Percentiles rank a stretch among this genome's conserved stretches.
phyloP scores from a whole-genome alignment of 2,797 vertebrate species.

The Mormyrops boulengeri region DNA sequence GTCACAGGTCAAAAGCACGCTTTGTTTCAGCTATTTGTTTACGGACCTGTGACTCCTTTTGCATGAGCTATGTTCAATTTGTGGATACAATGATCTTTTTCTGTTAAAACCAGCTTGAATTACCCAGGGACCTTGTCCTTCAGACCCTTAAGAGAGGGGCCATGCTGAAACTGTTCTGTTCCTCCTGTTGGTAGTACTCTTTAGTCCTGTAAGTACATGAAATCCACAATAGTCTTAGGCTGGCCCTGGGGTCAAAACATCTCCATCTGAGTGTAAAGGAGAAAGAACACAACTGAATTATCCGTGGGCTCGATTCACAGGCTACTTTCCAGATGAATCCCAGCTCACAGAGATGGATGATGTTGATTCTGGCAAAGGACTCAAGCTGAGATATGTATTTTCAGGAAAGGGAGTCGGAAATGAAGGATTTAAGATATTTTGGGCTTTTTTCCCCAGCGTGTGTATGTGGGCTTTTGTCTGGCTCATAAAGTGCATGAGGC shows the following conservation, averaged over 20 bases:
- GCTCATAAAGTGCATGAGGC: background rate
- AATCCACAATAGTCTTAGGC: background rate
- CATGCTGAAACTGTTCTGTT: background rate
- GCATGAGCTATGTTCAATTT: background rate
- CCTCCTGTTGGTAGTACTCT: background rate
- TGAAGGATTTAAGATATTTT: slow-evolving; percentile 37
- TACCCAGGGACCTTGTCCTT: background rate
- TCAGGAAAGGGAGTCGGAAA: slow-evolving; percentile 46
- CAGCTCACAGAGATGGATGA: slow-evolving; percentile 30
- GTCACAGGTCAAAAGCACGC: background rate
- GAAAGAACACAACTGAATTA: slow-evolving; percentile 18
- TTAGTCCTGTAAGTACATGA: background rate
- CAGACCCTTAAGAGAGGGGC: background rate
- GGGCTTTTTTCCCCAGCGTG: slow-evolving; percentile 28
- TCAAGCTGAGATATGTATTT: slow-evolving; percentile 45
- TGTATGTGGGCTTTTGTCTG: background rate
- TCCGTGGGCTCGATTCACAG: slow-evolving; percentile 42
- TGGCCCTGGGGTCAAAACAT: background rate
- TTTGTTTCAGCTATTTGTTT: background rate
- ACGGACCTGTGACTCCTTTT: background rate
- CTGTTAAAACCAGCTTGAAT: background rate
- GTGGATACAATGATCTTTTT: background rate
- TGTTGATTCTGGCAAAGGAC: slow-evolving; percentile 47
- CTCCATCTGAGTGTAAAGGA: background rate
- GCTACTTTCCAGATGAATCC: slow-evolving; percentile 36